Base-by-base conservation (phyloP, 2,797 vertebrate genomes). In the Bradypodion pumilum region DNA sequence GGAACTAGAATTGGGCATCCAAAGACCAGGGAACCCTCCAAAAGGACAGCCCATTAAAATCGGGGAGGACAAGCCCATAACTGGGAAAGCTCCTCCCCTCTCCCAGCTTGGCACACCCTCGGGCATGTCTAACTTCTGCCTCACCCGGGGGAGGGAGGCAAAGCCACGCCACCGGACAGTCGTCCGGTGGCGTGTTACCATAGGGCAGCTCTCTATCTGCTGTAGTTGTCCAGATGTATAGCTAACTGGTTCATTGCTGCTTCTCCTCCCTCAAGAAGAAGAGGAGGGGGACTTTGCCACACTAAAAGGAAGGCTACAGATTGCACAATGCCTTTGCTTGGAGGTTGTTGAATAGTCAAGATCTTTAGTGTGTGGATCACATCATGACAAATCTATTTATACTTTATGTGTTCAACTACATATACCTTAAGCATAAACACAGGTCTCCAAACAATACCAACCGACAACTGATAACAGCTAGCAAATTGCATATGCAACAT, bases 381-480 rank as follows among this genome's bases (percentile, higher is more conserved):
- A 66, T 15, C 13, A 16, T 5, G 13, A 21, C 32, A 40, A n/a
- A 46, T 12, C 59, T 19, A 63, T 37, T 2, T 10, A 42, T 74
- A 35, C 23, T 63, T 46, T 49, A 29, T 35, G 32, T 52, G 27
- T 37, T 52, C 60, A 62, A 65, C 40, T 62, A 15, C 1, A 2
- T 7, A 44, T 2, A 68, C n/a, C 19, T 44, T 65, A 59, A 69
- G 69, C 40, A 70, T 78, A 23, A 62, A 25, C 56, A 70, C 23
- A 37, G 19, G 29, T 29, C 7, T 83, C 16, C 65, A 77, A 37
- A 15, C 3, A 85, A 44, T 63, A 78, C 77, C 21, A 88, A 70
- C 0, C 78, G 85, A 15, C 4, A 90, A 70, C 0, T 78, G 85
- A 15, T 4, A 90, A 7, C 9, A 79, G 16, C 35, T 76, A 60